A percentile compares a stretch with the other conserved stretches of the same genome.
phyloP scores from a whole-genome alignment of 2,888 invertebrate genomes.

The Slavum lentiscoides region DNA sequence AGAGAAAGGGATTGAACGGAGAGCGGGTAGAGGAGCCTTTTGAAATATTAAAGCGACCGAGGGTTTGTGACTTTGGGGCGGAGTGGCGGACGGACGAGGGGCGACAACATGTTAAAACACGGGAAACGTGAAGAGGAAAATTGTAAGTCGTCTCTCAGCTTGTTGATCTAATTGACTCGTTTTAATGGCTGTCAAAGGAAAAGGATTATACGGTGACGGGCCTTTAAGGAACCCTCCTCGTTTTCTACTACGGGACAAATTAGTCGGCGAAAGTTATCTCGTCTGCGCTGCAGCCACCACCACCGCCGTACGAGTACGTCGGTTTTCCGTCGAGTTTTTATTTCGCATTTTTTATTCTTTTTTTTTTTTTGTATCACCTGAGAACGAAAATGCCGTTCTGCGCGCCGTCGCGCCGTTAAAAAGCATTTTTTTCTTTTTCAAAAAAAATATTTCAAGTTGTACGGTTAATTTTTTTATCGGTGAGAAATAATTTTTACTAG shows the following conservation, averaged over 20 bases:
- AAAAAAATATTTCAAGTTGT: no score
- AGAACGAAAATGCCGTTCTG: no score
- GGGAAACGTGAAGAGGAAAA: constrained; percentile 24
- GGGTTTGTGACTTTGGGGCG: no score
- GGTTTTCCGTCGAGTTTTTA: no score
- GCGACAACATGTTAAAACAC: constrained; percentile 26
- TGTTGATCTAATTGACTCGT: constrained; percentile 53
- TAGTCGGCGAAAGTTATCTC: constrained; percentile 48
- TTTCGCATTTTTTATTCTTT: background rate
- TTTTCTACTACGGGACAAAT: constrained; percentile 28
- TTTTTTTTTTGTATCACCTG: no score
- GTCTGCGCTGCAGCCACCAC: no score
- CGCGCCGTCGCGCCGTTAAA: no score
- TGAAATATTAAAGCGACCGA: constrained; percentile 23
- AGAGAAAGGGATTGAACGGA: background rate
- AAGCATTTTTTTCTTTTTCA: no score
- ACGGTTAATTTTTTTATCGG: no score
- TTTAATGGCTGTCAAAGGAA: constrained; percentile 53
- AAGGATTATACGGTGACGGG: constrained; percentile 50
- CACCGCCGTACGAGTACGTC: no score
- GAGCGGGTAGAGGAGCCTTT: background rate
- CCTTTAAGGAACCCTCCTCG: constrained; percentile 37
- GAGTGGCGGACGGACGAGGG: background rate
- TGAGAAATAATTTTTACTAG: no score
- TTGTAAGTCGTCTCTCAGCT: constrained; percentile 34